A percentile compares a stretch with the other conserved stretches of the same genome.
phyloP scores from a whole-genome alignment of 1,140 invertebrate genomes.

The Dendroctonus ponderosae region DNA sequence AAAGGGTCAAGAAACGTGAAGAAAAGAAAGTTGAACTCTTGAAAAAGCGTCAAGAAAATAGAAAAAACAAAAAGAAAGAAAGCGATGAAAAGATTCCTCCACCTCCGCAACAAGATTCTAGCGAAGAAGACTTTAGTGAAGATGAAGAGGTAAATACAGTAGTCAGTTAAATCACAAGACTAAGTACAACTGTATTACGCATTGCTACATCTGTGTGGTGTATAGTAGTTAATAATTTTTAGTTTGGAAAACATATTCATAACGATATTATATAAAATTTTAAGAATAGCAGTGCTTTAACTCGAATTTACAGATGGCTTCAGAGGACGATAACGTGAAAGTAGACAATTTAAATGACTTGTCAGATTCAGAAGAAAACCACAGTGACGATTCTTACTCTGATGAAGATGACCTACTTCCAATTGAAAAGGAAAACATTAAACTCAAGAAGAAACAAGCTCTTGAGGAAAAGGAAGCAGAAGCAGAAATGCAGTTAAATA shows the following conservation, averaged over 20 bases:
- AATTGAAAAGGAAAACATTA: slow-evolving; percentile 83
- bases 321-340: slow-evolving; percentile 41
- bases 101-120: slow-evolving; percentile 9
- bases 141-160: background rate
- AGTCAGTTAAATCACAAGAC: background rate
- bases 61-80: slow-evolving; percentile 42
- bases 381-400: slow-evolving; percentile 35
- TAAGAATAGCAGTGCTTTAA: background rate
- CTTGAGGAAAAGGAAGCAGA: slow-evolving; percentile 73
- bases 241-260: background rate
- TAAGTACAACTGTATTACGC: background rate
- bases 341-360: slow-evolving; percentile 54
- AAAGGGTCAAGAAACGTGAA: slow-evolving; percentile 61
- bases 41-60: slow-evolving; percentile 49
- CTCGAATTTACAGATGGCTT: slow-evolving; percentile 2
- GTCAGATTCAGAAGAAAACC: slow-evolving; percentile 51
- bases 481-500: slow-evolving; percentile 76
- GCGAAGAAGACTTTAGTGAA: slow-evolving; percentile 11
- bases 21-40: slow-evolving; percentile 59
- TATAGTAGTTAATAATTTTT: background rate
- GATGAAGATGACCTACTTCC: slow-evolving; percentile 62
- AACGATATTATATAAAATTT: background rate
- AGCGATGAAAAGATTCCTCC: slow-evolving; percentile 30
- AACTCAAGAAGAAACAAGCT: slow-evolving; percentile 72
- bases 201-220: background rate